These are phyloP conservation scores for Macroramphosus scolopax DNA, from an alignment of 2,797 vertebrate species.

Conservation along the genomic window DNA sequence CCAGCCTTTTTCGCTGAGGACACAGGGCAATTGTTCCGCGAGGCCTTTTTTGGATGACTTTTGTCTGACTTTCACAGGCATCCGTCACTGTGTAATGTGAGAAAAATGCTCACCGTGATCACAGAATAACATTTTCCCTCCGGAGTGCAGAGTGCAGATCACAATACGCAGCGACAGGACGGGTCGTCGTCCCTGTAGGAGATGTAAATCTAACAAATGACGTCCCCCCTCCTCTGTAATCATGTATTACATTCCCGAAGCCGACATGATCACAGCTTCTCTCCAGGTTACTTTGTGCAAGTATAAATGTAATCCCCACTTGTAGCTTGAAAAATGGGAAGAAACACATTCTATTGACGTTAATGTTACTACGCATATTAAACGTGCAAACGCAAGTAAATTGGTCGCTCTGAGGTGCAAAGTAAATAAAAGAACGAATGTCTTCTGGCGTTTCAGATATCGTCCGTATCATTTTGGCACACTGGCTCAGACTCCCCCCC, in stretches of 20 bases:
- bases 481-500: too few relatives aligned
- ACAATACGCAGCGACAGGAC: constrained; percentile 2
- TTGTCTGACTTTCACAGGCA: constrained; percentile 49
- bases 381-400: too few relatives aligned
- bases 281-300: constrained; percentile 22
- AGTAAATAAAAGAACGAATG: constrained; percentile 23
- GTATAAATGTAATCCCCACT: too few relatives aligned
- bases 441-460: neutral
- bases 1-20: constrained; percentile 52
- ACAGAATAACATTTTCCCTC: constrained; percentile 19
- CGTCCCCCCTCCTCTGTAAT: constrained; percentile 6
- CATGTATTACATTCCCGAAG: constrained; percentile 20
- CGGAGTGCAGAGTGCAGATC: constrained; percentile 14
- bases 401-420: neutral
- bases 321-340: too few relatives aligned
- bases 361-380: too few relatives aligned
- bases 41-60: constrained; percentile 43
- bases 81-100: constrained; percentile 41
- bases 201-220: constrained; percentile 11
- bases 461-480: too few relatives aligned
- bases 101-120: constrained; percentile 37
- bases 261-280: constrained; percentile 1
- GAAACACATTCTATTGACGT: too few relatives aligned
- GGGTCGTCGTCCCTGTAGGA: neutral
- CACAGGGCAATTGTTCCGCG: constrained; percentile 44